phyloP scores from a whole-genome alignment of 1,140 invertebrate species.

The Rhagoletis zephyria region DNA sequence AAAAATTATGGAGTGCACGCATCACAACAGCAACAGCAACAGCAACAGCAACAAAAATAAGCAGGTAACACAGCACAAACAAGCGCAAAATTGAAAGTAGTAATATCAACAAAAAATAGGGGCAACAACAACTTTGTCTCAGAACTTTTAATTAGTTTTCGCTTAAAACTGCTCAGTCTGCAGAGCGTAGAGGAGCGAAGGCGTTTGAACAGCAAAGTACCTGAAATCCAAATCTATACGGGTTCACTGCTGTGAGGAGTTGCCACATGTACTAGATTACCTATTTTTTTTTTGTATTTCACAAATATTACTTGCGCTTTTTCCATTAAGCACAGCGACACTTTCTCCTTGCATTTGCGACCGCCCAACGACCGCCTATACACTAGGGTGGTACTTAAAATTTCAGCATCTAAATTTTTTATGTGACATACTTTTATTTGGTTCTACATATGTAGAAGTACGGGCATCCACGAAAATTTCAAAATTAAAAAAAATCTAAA shows the following conservation, averaged over 20 bases:
- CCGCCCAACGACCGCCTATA: no score
- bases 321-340: not conserved
- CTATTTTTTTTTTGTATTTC: not conserved
- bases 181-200: not conserved
- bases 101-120: not conserved
- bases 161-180: slow-evolving; percentile 64
- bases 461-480: no score
- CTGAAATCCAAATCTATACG: slow-evolving; percentile 44
- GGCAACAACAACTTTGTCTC: slow-evolving; percentile 60
- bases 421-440: no score
- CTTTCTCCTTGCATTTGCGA: not conserved
- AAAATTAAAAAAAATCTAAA: no score
- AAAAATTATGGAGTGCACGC: slow-evolving; percentile 10
- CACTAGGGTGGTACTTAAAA: no score
- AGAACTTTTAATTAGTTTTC: slow-evolving; percentile 72
- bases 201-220: not conserved
- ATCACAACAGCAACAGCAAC: slow-evolving; percentile 55
- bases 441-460: no score
- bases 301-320: slow-evolving; percentile 24
- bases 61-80: not conserved
- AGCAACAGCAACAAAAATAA: slow-evolving; percentile 1
- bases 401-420: no score
- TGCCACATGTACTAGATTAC: not conserved
- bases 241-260: slow-evolving; percentile 9
- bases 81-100: slow-evolving; percentile 62